These are phyloP conservation scores for Cricetomys ansorgei DNA, from an alignment of 2,113 vertebrate species.

Conservation along the genomic window DNA sequence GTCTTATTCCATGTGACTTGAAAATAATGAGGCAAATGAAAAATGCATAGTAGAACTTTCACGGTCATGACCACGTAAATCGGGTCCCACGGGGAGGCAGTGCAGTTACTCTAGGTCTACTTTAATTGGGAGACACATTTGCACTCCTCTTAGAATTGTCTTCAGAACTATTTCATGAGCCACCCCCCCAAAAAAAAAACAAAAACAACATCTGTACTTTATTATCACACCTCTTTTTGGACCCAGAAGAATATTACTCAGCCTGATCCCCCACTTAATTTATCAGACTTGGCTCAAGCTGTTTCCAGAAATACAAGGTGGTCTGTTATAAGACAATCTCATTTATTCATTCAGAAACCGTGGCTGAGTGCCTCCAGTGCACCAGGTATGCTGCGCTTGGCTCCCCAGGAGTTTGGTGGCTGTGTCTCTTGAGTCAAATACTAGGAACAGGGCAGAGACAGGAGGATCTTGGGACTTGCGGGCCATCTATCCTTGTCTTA, in stretches of 20 bases:
- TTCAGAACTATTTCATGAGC: constrained; percentile 54
- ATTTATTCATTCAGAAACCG: background rate
- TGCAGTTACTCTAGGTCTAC: constrained; percentile 47
- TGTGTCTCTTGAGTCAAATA: background rate
- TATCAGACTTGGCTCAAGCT: constrained; percentile 50
- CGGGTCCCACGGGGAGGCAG: background rate
- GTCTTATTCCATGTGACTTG: background rate
- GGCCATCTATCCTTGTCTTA: background rate
- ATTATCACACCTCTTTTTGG: constrained; percentile 75
- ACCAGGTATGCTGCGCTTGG: background rate
- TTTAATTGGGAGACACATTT: constrained; percentile 67
- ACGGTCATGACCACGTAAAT: constrained; percentile 63
- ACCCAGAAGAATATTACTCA: constrained; percentile 68
- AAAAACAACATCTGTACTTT: constrained; percentile 68
- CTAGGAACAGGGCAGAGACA: background rate
- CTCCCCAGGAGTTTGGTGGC: background rate
- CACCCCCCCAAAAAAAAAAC: background rate
- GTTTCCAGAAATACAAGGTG: constrained; percentile 41
- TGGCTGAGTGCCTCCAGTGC: background rate
- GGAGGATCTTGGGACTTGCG: background rate
- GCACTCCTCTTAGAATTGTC: constrained; percentile 66
- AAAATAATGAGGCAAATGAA: constrained; percentile 57
- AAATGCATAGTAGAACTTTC: constrained; percentile 14
- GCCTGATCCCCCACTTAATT: constrained; percentile 41
- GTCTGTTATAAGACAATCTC: constrained; percentile 37